Evolutionary conservation across 2,113 vertebrate genomes (phyloP).

Genomic region (Zapornia atra): DNA sequence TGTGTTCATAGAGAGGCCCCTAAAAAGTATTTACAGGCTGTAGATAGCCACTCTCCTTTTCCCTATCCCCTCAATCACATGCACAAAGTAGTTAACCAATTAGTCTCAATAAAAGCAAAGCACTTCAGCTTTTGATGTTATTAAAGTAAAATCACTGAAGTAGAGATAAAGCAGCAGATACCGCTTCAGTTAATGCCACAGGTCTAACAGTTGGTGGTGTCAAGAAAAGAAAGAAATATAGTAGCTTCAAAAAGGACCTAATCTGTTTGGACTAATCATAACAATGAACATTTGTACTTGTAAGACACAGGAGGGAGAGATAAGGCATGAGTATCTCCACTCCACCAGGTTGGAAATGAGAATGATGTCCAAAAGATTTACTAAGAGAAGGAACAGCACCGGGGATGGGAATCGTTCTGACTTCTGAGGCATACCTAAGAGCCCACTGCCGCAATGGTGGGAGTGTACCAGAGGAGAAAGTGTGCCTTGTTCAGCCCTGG

Average conservation of each 20-base stretch:
- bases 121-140: background rate
- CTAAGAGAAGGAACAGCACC: background rate
- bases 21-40: rapidly evolving
- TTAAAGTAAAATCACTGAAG: background rate
- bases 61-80: background rate
- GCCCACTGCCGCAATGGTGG: background rate
- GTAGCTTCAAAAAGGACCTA: background rate
- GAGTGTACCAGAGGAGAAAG: background rate
- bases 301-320: background rate
- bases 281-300: background rate
- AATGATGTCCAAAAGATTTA: background rate
- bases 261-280: background rate
- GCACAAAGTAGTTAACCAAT: background rate
- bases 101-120: background rate
- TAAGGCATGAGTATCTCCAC: background rate
- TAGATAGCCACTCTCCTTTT: background rate
- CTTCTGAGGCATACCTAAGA: background rate
- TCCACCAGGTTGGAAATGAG: background rate
- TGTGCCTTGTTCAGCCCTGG: background rate
- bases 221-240: background rate
- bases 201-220: background rate
- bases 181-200: background rate
- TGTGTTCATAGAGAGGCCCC: background rate
- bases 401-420: background rate
- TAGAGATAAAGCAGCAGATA: background rate